These are phyloP conservation scores for Phasia obesa DNA, from an alignment of 2,888 invertebrate genomes.

Conservation along the genomic window DNA sequence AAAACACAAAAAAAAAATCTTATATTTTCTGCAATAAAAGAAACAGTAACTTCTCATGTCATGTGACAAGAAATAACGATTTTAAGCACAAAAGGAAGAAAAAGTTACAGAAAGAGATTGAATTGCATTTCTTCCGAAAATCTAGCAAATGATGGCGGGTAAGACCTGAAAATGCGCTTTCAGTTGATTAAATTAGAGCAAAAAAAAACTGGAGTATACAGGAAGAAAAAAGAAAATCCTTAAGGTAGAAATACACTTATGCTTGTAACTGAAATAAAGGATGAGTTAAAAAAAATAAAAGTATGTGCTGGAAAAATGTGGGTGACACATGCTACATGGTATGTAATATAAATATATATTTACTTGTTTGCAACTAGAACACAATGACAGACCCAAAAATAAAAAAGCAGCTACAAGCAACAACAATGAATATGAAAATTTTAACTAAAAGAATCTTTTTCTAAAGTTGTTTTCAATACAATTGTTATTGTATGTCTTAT, in stretches of 20 bases:
- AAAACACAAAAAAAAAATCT: background rate
- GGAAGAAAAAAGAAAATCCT: conserved; percentile 40
- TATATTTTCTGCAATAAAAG: conserved; percentile 9
- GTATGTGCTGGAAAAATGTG: conserved; percentile 35
- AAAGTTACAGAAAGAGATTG: conserved; percentile 44
- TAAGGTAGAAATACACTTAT: conserved; percentile 36
- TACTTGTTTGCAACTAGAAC: conserved; percentile 1
- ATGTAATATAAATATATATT: no score
- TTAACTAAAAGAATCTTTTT: conserved; percentile 21
- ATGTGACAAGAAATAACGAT: conserved; percentile 15
- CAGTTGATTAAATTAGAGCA: conserved; percentile 74
- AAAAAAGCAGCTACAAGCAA: conserved; percentile 4
- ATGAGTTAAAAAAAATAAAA: background rate
- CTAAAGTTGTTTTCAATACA: conserved; percentile 39
- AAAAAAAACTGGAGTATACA: conserved; percentile 54
- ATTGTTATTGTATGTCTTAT: conserved; percentile 31
- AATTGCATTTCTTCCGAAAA: conserved; percentile 55
- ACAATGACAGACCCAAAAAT: conserved; percentile 27
- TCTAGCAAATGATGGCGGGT: conserved; percentile 60
- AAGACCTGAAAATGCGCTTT: conserved; percentile 72
- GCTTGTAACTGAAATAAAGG: background rate
- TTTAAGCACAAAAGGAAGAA: background rate
- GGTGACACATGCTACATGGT: conserved; percentile 59
- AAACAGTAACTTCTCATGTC: conserved; percentile 45
- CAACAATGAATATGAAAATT: conserved; percentile 10